Percentiles rank a stretch among this genome's conserved stretches.
Conservation (phyloP, 2,113 vertebrate genomes). For the Illadopsis cleaveri region DNA sequence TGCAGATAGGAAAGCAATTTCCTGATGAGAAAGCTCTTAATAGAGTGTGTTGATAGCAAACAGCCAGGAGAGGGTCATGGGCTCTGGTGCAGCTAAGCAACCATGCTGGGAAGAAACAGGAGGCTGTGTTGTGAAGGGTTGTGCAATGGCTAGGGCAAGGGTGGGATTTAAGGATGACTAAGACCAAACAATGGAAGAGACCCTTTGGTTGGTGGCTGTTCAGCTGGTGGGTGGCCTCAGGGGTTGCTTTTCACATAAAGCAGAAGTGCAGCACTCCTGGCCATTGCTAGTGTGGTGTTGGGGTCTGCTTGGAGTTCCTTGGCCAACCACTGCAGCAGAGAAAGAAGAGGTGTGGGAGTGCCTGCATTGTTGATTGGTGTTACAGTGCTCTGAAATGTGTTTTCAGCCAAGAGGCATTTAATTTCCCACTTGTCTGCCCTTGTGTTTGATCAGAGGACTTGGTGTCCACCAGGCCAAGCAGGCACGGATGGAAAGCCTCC, state of each 20-base stretch:
- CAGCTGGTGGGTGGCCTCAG: not conserved
- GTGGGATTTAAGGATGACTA: not conserved
- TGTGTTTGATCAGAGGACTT: not conserved
- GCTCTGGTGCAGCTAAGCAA: not conserved
- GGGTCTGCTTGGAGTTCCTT: not conserved
- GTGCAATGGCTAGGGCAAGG: not conserved
- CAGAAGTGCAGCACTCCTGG: not conserved
- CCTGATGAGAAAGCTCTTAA: conserved; percentile 14
- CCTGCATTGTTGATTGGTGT: rapidly evolving
- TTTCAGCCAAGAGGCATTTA: not conserved
- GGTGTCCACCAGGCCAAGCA: not conserved
- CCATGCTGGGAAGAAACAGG: not conserved
- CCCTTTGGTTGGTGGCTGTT: not conserved
- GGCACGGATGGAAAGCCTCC: not conserved
- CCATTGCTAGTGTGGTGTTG: not conserved
- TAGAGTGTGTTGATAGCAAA: not conserved
- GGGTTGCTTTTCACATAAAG: not conserved
- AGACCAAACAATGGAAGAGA: not conserved
- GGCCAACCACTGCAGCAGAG: not conserved
- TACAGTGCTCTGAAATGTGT: not conserved
- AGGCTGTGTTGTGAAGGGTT: not conserved
- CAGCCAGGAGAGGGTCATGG: not conserved
- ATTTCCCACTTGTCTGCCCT: not conserved
- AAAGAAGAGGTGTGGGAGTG: not conserved
- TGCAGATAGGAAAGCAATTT: conserved; percentile 3